Base-by-base conservation (phyloP, 2,888 invertebrate genomes). In the Autographa gamma region DNA sequence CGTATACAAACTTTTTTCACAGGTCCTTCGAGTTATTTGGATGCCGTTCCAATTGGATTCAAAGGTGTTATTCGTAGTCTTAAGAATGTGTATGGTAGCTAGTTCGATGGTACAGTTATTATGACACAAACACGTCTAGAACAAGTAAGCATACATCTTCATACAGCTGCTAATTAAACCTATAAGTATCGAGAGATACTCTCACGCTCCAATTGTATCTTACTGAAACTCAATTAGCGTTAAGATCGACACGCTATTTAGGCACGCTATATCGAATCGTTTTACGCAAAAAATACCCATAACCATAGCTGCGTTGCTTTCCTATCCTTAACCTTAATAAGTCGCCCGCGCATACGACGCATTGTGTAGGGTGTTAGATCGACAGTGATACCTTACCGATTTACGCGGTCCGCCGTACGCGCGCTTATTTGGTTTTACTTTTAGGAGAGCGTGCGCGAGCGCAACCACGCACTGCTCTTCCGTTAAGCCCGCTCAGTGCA, bases 291-390 rank as follows among this genome's bases (percentile, higher is more conserved):
- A 83, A 60, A 70, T 82, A 75, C 77, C 80, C 71, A 84, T 84
- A 83, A 76, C 80, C 85, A 86, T 86, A 77, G 85, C 86, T 87
- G 86, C 77, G 77, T 86, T 81, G 82, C 86, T 90, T 90, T 91
- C 86, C 84, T 91, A 94, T 95, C 94, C 93, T 95, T 95, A 92
- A 94, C 95, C 94, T 95, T 94, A 93, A 92, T 94, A 88, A 84
- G 63, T 76, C 65, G 73, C 79, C 80, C 69, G 74, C 70, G 79
- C 82, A 80, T 84, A 86, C 77, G 68, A 83, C 67, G 63, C 71
- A 77, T 89, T 88, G 87, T 92, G 88, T 89, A 89, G 88, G 91
- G 91, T 90, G 89, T 90, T 90, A 90, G 91, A 90, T 89, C 82
- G 86, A 69, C 79, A 82, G 66, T 76, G 89, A 86, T 91, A 91